These are phyloP conservation scores for Chymomyza amoena DNA, from an alignment of 2,888 invertebrate species.

Conservation along the genomic window DNA sequence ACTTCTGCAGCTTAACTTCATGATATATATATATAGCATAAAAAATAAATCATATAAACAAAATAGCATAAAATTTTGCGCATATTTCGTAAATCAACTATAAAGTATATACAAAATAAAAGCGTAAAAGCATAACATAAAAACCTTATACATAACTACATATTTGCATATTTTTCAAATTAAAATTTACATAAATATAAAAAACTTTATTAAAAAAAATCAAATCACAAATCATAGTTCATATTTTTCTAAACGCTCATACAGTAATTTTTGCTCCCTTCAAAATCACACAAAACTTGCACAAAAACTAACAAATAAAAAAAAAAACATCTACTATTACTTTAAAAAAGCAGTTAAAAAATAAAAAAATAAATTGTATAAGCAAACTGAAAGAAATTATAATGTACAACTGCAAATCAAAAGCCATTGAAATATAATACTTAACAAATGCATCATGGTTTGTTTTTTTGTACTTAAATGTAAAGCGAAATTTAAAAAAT, in stretches of 20 bases:
- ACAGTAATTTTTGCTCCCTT: conserved; percentile 56
- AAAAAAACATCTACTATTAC: conserved; percentile 54
- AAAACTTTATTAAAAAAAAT: background rate
- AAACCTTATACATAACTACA: conserved; percentile 10
- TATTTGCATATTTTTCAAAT: conserved; percentile 18
- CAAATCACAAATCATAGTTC: conserved; percentile 26
- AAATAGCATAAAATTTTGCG: conserved; percentile 28
- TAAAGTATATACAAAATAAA: conserved; percentile 22
- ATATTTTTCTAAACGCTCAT: conserved; percentile 68
- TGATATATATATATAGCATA: conserved; percentile 17
- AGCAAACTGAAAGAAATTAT: conserved; percentile 18
- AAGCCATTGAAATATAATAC: background rate
- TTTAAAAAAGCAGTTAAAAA: conserved; percentile 65
- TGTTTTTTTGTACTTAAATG: conserved; percentile 3
- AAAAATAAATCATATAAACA: conserved; percentile 17
- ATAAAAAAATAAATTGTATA: conserved; percentile 36
- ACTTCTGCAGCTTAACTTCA: conserved; percentile 19
- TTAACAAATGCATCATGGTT: background rate
- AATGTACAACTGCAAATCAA: conserved; percentile 8
- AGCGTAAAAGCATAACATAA: conserved; percentile 17
- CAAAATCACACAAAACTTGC: conserved; percentile 19
- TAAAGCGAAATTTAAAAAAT: background rate
- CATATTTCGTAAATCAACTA: conserved; percentile 32
- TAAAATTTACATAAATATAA: conserved; percentile 29
- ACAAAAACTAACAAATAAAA: background rate